Conservation (phyloP, 2,797 vertebrate species). For the Rhinoraja longicauda region DNA sequence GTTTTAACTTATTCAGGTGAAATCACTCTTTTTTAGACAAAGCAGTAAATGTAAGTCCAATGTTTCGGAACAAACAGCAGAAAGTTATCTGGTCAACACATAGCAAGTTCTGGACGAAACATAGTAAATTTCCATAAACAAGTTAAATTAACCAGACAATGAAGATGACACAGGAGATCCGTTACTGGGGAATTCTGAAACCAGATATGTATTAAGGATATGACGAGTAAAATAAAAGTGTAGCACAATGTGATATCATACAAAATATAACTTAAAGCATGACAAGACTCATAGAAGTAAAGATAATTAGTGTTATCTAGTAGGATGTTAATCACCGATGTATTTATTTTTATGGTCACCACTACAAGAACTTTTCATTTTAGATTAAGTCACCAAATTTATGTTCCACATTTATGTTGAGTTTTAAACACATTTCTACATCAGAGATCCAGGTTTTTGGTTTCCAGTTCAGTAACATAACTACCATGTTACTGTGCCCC, state of each 20-base stretch:
- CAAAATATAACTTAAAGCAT: neutral
- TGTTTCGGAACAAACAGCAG: neutral
- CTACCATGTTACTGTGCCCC: too few species aligned
- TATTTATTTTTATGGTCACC: too few species aligned
- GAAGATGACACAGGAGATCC: neutral
- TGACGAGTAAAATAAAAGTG: neutral
- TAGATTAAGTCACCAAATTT: too few species aligned
- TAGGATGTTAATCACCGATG: too few species aligned
- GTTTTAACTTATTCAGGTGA: too few species aligned
- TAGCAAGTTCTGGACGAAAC: neutral
- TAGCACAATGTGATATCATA: too few species aligned
- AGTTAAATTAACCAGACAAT: neutral
- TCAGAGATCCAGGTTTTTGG: too few species aligned
- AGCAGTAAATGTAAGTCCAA: neutral
- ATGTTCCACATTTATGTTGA: too few species aligned
- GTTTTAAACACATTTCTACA: too few species aligned
- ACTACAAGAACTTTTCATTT: too few species aligned
- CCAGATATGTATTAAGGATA: neutral
- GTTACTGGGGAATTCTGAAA: neutral
- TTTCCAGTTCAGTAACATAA: too few species aligned
- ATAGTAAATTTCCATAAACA: neutral
- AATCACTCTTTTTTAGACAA: too few species aligned
- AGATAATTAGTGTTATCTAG: neutral
- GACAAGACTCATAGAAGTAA: neutral
- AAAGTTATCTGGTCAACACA: neutral